These are phyloP conservation scores for Galemys pyrenaicus DNA, from an alignment of 2,113 vertebrate genomes.

Conservation along the genomic window DNA sequence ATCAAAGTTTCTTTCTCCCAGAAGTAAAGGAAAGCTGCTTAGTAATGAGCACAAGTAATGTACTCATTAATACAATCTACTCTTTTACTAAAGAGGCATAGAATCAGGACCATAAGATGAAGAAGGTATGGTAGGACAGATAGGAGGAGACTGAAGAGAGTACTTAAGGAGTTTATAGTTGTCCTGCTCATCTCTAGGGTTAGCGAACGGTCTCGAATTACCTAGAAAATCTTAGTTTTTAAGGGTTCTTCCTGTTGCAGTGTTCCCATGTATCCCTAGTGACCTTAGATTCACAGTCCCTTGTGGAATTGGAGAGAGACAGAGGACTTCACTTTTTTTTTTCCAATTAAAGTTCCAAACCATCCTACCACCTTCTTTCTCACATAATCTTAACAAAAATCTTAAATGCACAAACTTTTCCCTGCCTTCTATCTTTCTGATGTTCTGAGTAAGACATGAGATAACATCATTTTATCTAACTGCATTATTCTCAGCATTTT, in stretches of 20 bases:
- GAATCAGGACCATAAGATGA: background rate
- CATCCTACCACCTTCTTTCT: background rate
- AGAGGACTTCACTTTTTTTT: background rate
- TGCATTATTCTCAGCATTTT: slow-evolving; percentile 14
- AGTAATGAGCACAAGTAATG: background rate
- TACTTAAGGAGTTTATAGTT: background rate
- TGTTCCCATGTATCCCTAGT: background rate
- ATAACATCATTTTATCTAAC: slow-evolving; percentile 27
- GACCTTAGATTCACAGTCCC: background rate
- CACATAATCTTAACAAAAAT: background rate
- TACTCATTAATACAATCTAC: no score
- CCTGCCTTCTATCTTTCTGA: background rate
- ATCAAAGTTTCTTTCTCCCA: background rate
- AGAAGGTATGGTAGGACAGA: background rate
- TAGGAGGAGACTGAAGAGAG: background rate
- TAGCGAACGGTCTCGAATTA: background rate
- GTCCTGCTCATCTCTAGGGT: background rate
- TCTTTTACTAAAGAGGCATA: background rate
- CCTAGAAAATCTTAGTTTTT: background rate
- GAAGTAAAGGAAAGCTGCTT: background rate
- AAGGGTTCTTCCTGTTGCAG: background rate
- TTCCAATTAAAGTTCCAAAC: background rate
- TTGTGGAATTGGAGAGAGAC: background rate
- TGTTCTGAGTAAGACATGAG: background rate
- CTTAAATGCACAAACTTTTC: slow-evolving; percentile 5